Conservation (phyloP, 1,140 invertebrate species). For the Glossosoma conforme region DNA sequence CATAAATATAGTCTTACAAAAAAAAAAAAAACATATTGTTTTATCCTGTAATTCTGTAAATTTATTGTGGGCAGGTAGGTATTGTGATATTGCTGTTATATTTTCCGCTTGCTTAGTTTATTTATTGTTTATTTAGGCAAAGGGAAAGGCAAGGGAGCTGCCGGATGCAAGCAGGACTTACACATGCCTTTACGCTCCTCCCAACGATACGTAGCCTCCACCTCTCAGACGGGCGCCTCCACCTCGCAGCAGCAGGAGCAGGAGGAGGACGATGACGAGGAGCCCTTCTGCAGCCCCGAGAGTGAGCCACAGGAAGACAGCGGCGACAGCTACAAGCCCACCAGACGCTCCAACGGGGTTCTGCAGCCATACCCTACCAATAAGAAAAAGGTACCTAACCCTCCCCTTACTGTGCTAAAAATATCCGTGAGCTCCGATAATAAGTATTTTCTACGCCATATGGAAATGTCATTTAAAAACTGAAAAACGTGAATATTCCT, state of each 20-base stretch:
- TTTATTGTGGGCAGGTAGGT: not conserved
- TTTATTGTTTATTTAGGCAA: conserved; percentile 12
- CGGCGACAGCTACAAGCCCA: conserved; percentile 45
- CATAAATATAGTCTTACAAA: not conserved
- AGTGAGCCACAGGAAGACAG: conserved; percentile 34
- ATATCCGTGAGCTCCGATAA: no score
- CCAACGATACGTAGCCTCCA: no score
- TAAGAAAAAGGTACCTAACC: conserved; percentile 12
- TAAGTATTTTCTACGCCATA: no score
- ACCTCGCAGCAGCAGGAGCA: conserved; percentile 3
- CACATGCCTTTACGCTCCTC: no score
- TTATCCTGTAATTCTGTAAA: not conserved
- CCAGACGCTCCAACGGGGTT: conserved; percentile 22
- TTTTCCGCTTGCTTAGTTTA: not conserved
- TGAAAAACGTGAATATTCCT: no score
- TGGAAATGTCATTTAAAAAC: no score
- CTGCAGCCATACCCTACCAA: not conserved
- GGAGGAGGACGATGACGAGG: conserved; percentile 5
- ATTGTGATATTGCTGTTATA: not conserved
- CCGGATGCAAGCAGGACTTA: no score
- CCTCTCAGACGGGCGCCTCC: no score
- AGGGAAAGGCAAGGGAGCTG: conserved; percentile 25
- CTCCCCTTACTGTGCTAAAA: no score
- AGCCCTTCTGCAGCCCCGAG: conserved; percentile 6
- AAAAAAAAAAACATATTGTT: not conserved